Conservation (phyloP, 2,113 vertebrate genomes). For the Paramormyrops kingsleyae region DNA sequence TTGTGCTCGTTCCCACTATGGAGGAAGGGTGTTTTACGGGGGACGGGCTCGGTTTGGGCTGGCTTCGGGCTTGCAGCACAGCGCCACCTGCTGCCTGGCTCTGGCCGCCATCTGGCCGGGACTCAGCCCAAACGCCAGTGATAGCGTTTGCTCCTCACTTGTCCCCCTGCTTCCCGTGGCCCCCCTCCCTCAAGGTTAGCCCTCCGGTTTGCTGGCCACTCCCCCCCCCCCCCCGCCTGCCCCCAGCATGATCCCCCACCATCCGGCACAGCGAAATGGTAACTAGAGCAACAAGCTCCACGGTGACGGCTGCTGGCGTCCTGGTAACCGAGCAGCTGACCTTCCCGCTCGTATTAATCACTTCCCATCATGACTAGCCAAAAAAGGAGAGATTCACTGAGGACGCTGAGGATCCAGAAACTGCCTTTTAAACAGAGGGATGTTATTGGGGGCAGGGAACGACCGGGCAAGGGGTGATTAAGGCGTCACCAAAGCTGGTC, state of each 20-base stretch:
- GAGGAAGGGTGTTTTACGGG: not conserved
- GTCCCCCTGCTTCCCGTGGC: not conserved
- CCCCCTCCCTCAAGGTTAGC: not conserved
- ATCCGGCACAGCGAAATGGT: not conserved
- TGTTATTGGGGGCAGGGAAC: not conserved
- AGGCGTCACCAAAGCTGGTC: not conserved
- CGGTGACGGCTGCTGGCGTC: not conserved
- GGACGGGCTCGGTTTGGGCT: not conserved
- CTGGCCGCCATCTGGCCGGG: not conserved
- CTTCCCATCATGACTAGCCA: not conserved
- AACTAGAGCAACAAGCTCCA: not conserved
- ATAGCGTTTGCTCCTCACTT: not conserved
- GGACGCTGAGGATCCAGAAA: not conserved
- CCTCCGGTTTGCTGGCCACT: not conserved
- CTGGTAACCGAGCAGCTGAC: not conserved
- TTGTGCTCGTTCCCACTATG: not conserved
- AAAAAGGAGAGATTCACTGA: not conserved
- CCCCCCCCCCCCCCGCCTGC: not conserved
- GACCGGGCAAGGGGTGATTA: not conserved
- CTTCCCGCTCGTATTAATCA: not conserved
- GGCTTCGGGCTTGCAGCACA: not conserved
- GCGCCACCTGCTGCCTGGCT: not conserved
- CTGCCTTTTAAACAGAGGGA: not conserved
- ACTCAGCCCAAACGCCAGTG: not conserved
- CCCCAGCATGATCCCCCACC: not conserved